These are phyloP conservation scores for Agriopis leucophaearia DNA, from an alignment of 2,888 invertebrate species.

Conservation along the genomic window DNA sequence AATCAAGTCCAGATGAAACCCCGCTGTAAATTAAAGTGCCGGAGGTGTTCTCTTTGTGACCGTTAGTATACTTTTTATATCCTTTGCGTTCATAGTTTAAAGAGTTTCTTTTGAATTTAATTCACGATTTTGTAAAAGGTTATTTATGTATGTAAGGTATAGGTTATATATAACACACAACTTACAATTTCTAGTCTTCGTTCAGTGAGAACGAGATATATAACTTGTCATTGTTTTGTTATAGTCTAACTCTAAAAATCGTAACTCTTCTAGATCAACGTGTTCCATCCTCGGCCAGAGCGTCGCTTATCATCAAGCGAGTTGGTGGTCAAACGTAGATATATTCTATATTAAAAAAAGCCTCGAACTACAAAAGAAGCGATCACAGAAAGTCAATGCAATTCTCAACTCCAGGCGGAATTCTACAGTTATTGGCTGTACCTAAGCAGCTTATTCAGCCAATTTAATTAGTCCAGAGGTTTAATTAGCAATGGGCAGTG, in stretches of 20 bases:
- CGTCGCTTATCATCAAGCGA: not conserved
- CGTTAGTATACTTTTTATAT: slow-evolving; percentile 11
- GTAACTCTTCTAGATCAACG: too few relatives aligned
- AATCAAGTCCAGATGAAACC: slow-evolving; percentile 28
- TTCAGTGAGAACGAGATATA: too few relatives aligned
- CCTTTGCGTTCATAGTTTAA: not conserved
- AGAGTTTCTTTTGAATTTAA: not conserved
- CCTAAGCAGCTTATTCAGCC: slow-evolving; percentile 51
- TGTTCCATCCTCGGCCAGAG: too few relatives aligned
- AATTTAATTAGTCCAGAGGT: slow-evolving; percentile 67
- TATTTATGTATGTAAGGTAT: not conserved
- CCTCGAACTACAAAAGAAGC: not conserved
- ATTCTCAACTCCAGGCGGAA: not conserved
- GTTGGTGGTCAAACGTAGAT: too few relatives aligned
- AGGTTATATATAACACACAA: too few relatives aligned
- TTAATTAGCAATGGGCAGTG: slow-evolving; percentile 62
- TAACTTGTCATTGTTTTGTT: too few relatives aligned
- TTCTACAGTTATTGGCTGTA: slow-evolving; percentile 7
- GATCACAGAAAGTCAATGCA: not conserved
- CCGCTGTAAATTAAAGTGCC: slow-evolving; percentile 19
- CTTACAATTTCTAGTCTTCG: too few relatives aligned
- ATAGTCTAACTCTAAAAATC: too few relatives aligned
- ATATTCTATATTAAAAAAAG: not conserved
- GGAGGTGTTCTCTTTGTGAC: slow-evolving; percentile 22
- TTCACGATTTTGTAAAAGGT: not conserved